Evolutionary conservation across 2,113 vertebrate genomes (phyloP).

Genomic region (Vireo altiloquus): DNA sequence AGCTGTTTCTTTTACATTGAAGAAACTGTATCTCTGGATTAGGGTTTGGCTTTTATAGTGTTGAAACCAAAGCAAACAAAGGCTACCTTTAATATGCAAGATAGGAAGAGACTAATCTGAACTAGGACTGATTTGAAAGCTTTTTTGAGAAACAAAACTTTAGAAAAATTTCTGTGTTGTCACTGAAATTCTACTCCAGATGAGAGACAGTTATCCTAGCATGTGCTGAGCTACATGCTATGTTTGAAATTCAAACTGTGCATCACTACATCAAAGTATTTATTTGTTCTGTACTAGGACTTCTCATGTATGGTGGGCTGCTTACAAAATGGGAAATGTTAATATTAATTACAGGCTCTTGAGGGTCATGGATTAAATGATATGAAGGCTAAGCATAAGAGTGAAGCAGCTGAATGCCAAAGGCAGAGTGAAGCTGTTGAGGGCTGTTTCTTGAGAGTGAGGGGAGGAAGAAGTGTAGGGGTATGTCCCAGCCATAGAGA

Average conservation of each 20-base stretch:
- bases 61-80: background rate
- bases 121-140: background rate
- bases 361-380: accelerated
- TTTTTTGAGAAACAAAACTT: background rate
- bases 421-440: background rate
- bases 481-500: background rate
- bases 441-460: background rate
- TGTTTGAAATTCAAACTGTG: background rate
- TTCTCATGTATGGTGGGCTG: background rate
- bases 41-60: background rate
- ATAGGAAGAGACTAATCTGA: background rate
- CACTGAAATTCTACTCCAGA: background rate
- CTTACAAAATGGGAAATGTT: background rate
- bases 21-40: background rate
- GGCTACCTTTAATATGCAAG: background rate
- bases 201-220: background rate
- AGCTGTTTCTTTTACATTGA: background rate
- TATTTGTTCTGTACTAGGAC: background rate
- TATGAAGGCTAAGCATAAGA: background rate
- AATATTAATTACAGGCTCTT: background rate
- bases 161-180: background rate
- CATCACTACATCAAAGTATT: background rate
- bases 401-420: background rate
- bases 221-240: background rate
- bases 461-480: background rate